Percentiles rank a stretch among this genome's conserved stretches.
Conservation (phyloP, 2,113 vertebrate species). For the Planiliza haematocheilus region DNA sequence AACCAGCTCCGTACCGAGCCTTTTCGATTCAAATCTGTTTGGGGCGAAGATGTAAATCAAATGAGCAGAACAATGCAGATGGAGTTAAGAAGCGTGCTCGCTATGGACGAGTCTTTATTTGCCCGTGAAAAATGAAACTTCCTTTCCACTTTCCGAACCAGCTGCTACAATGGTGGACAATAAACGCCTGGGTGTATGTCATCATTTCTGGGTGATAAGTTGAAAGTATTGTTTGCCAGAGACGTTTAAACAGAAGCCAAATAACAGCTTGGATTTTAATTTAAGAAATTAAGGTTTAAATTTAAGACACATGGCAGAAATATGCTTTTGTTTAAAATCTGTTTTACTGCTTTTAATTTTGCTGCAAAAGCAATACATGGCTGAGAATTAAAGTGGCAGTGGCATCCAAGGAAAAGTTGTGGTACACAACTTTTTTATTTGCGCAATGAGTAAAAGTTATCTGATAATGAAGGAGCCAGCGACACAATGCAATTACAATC, state of each 20-base stretch:
- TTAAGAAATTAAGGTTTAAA: slow-evolving; percentile 16
- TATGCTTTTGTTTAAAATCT: neutral
- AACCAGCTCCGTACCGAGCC: slow-evolving; percentile 25
- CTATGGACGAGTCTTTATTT: neutral
- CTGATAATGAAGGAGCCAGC: too few relatives aligned
- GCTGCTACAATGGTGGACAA: slow-evolving; percentile 4
- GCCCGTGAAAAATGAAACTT: slow-evolving; percentile 9
- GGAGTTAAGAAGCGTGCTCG: neutral
- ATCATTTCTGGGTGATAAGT: neutral
- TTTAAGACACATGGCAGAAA: neutral
- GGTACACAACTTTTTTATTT: too few relatives aligned
- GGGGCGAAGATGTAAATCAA: slow-evolving; percentile 33
- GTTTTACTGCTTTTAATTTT: slow-evolving; percentile 8
- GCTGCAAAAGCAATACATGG: neutral
- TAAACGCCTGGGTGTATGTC: slow-evolving; percentile 4
- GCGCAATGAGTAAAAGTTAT: too few relatives aligned
- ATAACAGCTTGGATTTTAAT: slow-evolving; percentile 37
- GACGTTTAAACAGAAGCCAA: slow-evolving; percentile 31
- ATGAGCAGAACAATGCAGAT: slow-evolving; percentile 51
- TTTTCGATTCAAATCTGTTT: slow-evolving; percentile 52
- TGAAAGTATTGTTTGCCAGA: slow-evolving; percentile 14
- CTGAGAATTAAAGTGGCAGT: too few relatives aligned
- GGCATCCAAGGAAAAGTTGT: too few relatives aligned
- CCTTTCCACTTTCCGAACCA: slow-evolving; percentile 5
- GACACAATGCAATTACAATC: too few relatives aligned